Evolutionary conservation across 2,797 vertebrate genomes (phyloP), one percentile per base, ranked within the genome.

Genomic region (Pipistrellus kuhlii): DNA sequence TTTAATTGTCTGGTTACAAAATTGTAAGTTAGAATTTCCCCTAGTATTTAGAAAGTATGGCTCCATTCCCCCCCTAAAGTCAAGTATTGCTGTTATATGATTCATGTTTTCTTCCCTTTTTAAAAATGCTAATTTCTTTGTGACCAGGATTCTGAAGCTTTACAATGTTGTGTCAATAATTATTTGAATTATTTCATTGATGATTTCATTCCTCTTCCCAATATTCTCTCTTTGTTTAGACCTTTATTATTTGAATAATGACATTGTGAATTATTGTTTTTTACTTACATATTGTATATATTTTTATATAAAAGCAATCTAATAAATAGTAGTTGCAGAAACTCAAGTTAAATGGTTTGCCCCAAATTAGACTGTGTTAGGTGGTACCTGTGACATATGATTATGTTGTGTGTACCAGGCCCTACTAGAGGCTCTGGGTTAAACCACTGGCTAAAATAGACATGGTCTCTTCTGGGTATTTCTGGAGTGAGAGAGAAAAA

Each of bases 121-220:
- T 38, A 48, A 62, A 92, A 88, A 38, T 11, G 3, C 17, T 88
- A 3, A 55, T 88, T 73, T 68, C 41, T 64, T 77, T 90, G n/a
- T 73, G 27, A 21, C 48, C 21, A 88, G 57, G 21, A 18, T 95
- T 88, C 64, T 51, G 8, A 94, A 90, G 83, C 13, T 73, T 82
- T 46, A 83, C 6, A 66, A 51, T 81, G 25, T 38, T 84, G 73
- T 92, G 21, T 69, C 32, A 32, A 27, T 23, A 73, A 57, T 68
- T 81, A 6, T 66, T 78, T 93, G 48, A 90, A 78, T 32, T 88
- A 85, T 73, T 88, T 93, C 83, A 32, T 27, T 87, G 69, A 83
- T 92, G 23, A 21, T 83, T 81, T 55, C 2, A 59, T 84, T 46
- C 48, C 41, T 20, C 20, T 35, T 3, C 1, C 9, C 30, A 57